Conservation (phyloP, 1,140 invertebrate genomes). For the Drosophila takahashii region DNA sequence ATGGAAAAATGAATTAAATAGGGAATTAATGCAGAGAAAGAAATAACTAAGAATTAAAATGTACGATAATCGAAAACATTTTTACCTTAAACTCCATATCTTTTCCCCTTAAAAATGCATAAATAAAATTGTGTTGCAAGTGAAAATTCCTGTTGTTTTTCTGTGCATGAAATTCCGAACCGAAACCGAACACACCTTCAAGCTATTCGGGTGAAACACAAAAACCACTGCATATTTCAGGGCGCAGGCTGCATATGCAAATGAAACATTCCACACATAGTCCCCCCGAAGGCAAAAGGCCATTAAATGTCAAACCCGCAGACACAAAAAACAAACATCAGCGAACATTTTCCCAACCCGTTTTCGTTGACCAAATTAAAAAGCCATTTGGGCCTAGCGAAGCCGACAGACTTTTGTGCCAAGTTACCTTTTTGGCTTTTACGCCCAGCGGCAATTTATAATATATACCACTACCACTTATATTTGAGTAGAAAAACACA, state of each 20-base stretch:
- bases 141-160: constrained; percentile 4
- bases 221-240: constrained; percentile 59
- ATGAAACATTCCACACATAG: constrained; percentile 38
- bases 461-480: constrained; percentile 4
- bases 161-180: constrained; percentile 22
- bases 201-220: constrained; percentile 20
- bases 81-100: neutral
- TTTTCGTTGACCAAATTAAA: constrained; percentile 62
- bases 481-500: constrained; percentile 15
- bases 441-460: constrained; percentile 33
- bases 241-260: constrained; percentile 50
- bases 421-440: constrained; percentile 36
- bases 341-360: constrained; percentile 41
- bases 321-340: constrained; percentile 40
- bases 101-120: neutral
- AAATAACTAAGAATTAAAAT: too few species aligned
- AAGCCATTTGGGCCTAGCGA: constrained; percentile 48
- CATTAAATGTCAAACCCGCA: constrained; percentile 41
- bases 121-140: too few species aligned
- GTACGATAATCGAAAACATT: neutral
- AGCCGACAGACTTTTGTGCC: constrained; percentile 34
- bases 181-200: constrained; percentile 37
- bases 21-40: constrained; percentile 30
- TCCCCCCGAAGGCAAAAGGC: constrained; percentile 25
- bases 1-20: constrained; percentile 24